Evolutionary conservation across 2,113 vertebrate species (phyloP), one percentile per base, ranked within the genome.

Genomic region (Rhipidura dahli): DNA sequence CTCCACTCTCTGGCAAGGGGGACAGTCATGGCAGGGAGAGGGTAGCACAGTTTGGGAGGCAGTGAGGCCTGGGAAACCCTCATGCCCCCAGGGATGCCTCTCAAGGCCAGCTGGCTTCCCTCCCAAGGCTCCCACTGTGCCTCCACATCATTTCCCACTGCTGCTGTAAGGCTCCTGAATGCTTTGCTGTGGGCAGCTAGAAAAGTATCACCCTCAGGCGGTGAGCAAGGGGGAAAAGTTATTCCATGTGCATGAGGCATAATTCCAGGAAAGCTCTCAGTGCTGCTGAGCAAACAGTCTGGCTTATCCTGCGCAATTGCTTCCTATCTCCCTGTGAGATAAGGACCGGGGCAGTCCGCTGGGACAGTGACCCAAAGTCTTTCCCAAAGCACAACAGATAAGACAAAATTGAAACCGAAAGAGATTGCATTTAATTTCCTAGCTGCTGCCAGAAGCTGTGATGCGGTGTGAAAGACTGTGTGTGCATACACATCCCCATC

Each of bases 21-120:
- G 28, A 83, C 15, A 20, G 12, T 45, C 37, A 10, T 0, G 2
- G 11, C 9, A 15, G 6, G 6, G 39, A 51, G 9, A 44, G 15
- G 24, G 23, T 5, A 37, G 37, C 16, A 37, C 11, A 23, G 27
- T 2, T 26, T 0, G 0, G 31, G 47, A 39, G 53, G 37, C 31
- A 68, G 24, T 0, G 0, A 39, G 37, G 9, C 31, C 22, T 17
- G 37, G 10, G 28, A 60, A 40, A 42, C 9, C 40, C 24, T 61
- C 42, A 3, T 9, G 20, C 56, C 64, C 49, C 39, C 15, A 28
- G 26, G 22, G 24, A 51, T 19, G 39, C n/a, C 50, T 49, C 31
- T 57, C 10, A n/a, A n/a, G n/a, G n/a, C 63, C 57, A 71, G 31
- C 42, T 42, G 35, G 20, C 5, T 60, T 24, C n/a, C 10, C 28